Percentiles rank a stretch among this genome's conserved stretches.
phyloP scores from a whole-genome alignment of 2,888 invertebrate genomes.

The Lasioglossum figueresi region DNA sequence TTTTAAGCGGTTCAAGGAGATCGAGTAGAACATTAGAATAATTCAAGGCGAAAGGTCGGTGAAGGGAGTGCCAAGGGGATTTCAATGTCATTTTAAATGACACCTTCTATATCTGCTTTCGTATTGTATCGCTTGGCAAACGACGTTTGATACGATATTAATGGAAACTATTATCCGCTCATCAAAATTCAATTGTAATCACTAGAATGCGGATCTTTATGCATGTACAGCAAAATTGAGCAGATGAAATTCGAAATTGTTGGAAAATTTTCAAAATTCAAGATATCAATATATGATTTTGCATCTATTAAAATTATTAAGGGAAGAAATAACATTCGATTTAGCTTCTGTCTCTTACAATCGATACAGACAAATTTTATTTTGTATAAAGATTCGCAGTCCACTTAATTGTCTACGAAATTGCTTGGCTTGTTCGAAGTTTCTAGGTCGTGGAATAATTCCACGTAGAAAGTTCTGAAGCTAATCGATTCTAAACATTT shows the following conservation, averaged over 20 bases:
- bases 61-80: background rate
- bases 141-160: background rate
- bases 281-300: no score
- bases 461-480: background rate
- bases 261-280: no score
- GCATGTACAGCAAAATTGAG: no score
- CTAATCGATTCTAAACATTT: background rate
- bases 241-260: no score
- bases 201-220: background rate
- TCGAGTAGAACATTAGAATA: slow-evolving; percentile 12
- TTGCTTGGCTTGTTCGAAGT: background rate
- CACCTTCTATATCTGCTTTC: background rate
- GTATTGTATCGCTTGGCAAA: background rate
- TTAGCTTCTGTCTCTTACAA: no score
- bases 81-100: background rate
- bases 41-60: slow-evolving; percentile 19
- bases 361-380: no score
- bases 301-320: no score
- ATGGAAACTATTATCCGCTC: background rate
- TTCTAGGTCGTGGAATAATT: background rate
- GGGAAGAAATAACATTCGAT: no score
- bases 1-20: slow-evolving; percentile 4
- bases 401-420: background rate
- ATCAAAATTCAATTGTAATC: background rate
- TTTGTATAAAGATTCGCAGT: no score